Percentiles rank a stretch among this genome's conserved stretches.
Conservation (phyloP, 2,888 invertebrate genomes). For the Eueremaeus valkanovi region DNA sequence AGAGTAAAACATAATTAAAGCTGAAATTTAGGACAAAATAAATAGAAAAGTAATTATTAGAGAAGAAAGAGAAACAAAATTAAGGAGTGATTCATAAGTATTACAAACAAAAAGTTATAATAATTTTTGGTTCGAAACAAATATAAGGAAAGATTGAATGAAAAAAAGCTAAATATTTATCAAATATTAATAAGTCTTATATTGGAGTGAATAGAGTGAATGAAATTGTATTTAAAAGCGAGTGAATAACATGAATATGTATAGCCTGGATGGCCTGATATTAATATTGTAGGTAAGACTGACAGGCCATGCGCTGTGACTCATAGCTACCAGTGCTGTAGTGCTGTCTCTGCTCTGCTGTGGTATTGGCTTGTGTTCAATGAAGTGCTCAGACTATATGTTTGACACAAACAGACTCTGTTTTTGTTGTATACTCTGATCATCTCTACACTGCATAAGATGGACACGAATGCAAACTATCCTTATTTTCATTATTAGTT, state of each 20-base stretch:
- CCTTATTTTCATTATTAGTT: background rate
- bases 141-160: too few species aligned
- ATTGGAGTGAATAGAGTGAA: background rate
- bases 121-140: too few species aligned
- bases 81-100: too few species aligned
- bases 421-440: background rate
- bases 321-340: background rate
- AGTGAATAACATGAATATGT: background rate
- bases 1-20: too few species aligned
- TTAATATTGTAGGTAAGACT: background rate
- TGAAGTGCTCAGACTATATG: constrained; percentile 24
- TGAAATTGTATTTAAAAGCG: background rate
- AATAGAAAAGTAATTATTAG: too few species aligned
- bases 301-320: constrained; percentile 6
- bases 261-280: background rate
- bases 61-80: too few species aligned
- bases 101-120: too few species aligned
- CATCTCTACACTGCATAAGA: background rate
- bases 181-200: background rate
- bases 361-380: constrained; percentile 15
- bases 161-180: too few species aligned
- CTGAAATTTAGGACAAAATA: too few species aligned
- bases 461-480: constrained; percentile 13
- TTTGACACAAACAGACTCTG: background rate
- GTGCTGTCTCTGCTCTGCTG: background rate